A percentile compares a stretch with the other conserved stretches of the same genome.
These are phyloP conservation scores for Clavelina lepadiformis DNA, from an alignment of 23 tunicate genomes.

Conservation along the genomic window DNA sequence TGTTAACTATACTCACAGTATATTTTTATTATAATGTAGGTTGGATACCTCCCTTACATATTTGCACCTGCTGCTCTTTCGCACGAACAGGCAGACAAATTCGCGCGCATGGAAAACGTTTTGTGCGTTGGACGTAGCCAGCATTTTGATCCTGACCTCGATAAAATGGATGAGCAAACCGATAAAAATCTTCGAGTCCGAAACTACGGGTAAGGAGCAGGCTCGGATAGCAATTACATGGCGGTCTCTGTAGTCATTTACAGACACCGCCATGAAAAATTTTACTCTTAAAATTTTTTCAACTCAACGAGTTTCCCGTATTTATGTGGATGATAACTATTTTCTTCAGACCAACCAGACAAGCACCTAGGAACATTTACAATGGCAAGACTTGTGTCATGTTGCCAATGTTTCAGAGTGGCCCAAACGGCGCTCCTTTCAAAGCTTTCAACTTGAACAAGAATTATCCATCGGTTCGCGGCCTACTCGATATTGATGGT, in stretches of 20 bases:
- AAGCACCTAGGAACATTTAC: constrained; percentile 18
- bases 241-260: too few species aligned
- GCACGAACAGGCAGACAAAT: constrained; percentile 35
- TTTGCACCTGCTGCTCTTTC: constrained; percentile 24
- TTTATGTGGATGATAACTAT: too few species aligned
- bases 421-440: constrained; percentile 38
- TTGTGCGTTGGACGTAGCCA: constrained; percentile 30
- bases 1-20: too few species aligned
- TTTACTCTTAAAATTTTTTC: too few species aligned
- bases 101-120: constrained; percentile 21
- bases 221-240: too few species aligned
- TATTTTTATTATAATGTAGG: constrained; percentile 2
- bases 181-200: constrained; percentile 40
- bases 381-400: constrained; percentile 37
- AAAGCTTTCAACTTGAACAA: constrained; percentile 16
- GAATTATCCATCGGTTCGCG: constrained; percentile 40
- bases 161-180: constrained; percentile 34
- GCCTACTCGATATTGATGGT: constrained; percentile 25
- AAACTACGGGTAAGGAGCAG: constrained; percentile 6
- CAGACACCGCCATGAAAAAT: too few species aligned
- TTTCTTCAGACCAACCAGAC: constrained; percentile 10
- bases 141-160: constrained; percentile 10
- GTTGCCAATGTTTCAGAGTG: constrained; percentile 35
- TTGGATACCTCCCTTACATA: constrained; percentile 38
- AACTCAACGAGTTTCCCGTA: too few species aligned